Evolutionary conservation across 2,113 vertebrate species (phyloP), one percentile per base, ranked within the genome.

Genomic region (Candoia aspera): DNA sequence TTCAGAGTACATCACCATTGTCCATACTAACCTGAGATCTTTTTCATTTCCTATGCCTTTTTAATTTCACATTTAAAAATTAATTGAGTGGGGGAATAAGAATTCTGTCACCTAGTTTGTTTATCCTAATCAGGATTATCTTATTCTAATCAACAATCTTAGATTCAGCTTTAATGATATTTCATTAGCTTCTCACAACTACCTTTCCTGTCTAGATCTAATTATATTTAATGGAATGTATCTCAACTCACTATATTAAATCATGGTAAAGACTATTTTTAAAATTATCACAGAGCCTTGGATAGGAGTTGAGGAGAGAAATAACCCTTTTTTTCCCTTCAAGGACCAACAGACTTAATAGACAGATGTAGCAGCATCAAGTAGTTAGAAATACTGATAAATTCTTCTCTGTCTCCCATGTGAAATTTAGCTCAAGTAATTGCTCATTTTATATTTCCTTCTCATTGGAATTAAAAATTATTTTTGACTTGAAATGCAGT

Each of bases 161-260:
- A 97, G 97, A 97, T 97, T 97, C 97, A 97, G 97, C 97, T 97
- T 98, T 98, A 98, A 98, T 98, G 97, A 98, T 98, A 97, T 98
- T 98, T 98, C 98, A 98, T 98, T 98, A 98, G 97, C 97, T 98
- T 97, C 97, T 97, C 97, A 98, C 96, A 97, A 96, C 97, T 97
- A 98, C 96, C 97, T 98, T 98, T 98, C 98, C 98, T 98, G 98
- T 98, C 97, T 98, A 97, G 93, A 96, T 98, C 98, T 98, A 98
- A 98, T 98, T 98, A 98, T 98, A 97, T 98, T 97, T 98, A 98
- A 98, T 98, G 98, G 97, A 98, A 98, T 98, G 97, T 98, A 98
- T 98, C 96, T 98, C 97, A 98, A 98, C 97, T 98, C 98, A 95
- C 97, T 97, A 98, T 98, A 98, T 98, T 98, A 98, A 98, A 97